Evolutionary conservation across 1,140 invertebrate genomes (phyloP).

Genomic region (Pollicipes pollicipes): DNA sequence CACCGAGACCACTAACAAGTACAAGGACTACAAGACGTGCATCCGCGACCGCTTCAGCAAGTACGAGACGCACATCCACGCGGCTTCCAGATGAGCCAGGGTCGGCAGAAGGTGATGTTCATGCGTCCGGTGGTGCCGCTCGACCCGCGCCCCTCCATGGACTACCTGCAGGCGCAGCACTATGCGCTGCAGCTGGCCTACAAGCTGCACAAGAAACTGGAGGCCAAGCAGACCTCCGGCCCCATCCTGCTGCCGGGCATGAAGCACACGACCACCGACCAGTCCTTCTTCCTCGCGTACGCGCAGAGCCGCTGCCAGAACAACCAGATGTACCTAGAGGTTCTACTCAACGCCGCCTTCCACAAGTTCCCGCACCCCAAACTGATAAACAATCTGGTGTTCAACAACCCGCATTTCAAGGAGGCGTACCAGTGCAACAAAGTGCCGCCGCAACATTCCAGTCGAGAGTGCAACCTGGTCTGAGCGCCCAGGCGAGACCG

Average conservation of each 20-base stretch:
- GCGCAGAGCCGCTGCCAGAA: conserved; percentile 4
- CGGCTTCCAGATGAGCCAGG: conserved; percentile 5
- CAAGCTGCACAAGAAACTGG: not conserved
- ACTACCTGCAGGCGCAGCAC: conserved; percentile 3
- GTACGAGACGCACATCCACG: conserved; percentile 3
- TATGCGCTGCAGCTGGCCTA: conserved; percentile 2
- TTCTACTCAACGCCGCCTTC: conserved; percentile 2
- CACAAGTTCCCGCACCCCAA: conserved; percentile 2
- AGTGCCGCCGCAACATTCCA: not conserved
- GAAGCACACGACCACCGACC: conserved; percentile 3
- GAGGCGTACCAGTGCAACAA: not conserved
- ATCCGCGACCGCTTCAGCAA: not conserved
- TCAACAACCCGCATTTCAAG: not conserved
- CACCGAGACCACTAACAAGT: not conserved
- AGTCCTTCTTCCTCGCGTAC: conserved; percentile 3
- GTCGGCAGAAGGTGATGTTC: not conserved
- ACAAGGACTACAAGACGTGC: not conserved
- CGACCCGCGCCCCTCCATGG: not conserved
- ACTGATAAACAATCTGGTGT: conserved; percentile 1
- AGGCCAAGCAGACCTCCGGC: not conserved
- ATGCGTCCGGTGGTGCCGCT: not conserved
- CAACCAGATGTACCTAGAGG: not conserved
- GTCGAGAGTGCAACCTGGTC: not conserved
- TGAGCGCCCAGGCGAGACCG: not conserved
- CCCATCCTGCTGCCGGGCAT: not conserved